Evolutionary conservation across 2,888 invertebrate genomes (phyloP).

Genomic region (Dorcus parallelipipedus): DNA sequence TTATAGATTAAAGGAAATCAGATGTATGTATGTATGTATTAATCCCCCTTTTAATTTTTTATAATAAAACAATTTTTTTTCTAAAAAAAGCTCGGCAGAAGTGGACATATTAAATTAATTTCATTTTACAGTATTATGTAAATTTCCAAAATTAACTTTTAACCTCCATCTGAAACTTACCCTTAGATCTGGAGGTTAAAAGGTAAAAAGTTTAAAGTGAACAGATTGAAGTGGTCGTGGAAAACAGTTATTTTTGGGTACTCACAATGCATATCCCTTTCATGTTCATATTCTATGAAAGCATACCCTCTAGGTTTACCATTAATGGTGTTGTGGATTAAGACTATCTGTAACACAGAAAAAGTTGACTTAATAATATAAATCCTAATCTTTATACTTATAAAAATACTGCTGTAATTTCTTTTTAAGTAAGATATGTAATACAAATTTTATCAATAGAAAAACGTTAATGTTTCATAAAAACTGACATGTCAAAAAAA

Average conservation of each 20-base stretch:
- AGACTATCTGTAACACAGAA: constrained; percentile 69
- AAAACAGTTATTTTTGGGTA: constrained; percentile 42
- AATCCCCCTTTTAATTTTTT: no score
- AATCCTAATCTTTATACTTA: not conserved
- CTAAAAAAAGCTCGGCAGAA: no score
- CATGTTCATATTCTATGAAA: constrained; percentile 99
- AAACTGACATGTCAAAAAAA: constrained; percentile 7
- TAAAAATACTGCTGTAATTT: no score
- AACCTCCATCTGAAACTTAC: constrained; percentile 24
- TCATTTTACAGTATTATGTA: no score
- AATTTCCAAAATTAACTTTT: no score
- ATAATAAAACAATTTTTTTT: no score
- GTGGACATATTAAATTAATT: no score
- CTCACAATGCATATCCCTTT: constrained; percentile 99
- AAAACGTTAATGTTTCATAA: not conserved
- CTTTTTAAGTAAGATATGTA: no score
- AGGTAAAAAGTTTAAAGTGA: constrained; percentile 15
- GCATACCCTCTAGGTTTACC: constrained; percentile 98
- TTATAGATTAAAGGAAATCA: no score
- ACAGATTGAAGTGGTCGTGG: constrained; percentile 8
- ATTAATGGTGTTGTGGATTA: constrained; percentile 81
- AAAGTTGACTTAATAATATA: constrained; percentile 3
- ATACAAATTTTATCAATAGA: no score
- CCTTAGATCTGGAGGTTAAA: constrained; percentile 15
- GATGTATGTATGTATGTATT: no score